Evolutionary conservation across 2,888 invertebrate genomes (phyloP), one percentile per base, ranked within the genome.

Genomic region (Nomada hirtipes): DNA sequence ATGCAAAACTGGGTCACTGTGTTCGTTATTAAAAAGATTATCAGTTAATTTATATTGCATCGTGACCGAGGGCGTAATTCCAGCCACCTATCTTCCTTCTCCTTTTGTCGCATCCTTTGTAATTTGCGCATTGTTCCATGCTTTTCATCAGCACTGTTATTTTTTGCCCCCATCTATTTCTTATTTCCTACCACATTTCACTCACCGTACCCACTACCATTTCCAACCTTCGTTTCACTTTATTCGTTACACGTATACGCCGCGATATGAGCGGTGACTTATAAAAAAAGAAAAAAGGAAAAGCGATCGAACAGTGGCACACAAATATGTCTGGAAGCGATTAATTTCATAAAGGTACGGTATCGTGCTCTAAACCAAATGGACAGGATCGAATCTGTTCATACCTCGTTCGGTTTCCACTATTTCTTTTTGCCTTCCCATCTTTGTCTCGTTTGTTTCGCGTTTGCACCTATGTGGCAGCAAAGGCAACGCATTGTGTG

Each of bases 1-100:
- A 79, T 79, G 63, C 50, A 69, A 70, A 86, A 86, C 67, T 78
- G 79, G 87, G 84, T 81, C 84, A 71, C 64, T 64, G 67, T 59
- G 81, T 68, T 73, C 81, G 87, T 75, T 75, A 79, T 79, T 82
- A 76, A 84, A 81, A 81, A 81, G 87, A 84, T 84, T 86, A 86
- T 79, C 81, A 73, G 76, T 64, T 77, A 78, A 81, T 81, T 78
- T 76, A 86, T 84, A 84, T 76, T 76, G 74, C 73, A 53, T 29
- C 20, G 73, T 84, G 71, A 74, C 76, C 71, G 78, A 73, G 59
- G 70, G 53, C 61, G 57, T 71, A 86, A 80, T 77, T 73, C 69
- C 72, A 18, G 53, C 23, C 23, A 23, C 44, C 67, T 55, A 63
- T 75, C 42, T 60, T 71, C 55, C 57, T 13, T 44, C 29, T 47